Conservation (phyloP, 2,113 vertebrate genomes). For the Forbesichthys agassizii region DNA sequence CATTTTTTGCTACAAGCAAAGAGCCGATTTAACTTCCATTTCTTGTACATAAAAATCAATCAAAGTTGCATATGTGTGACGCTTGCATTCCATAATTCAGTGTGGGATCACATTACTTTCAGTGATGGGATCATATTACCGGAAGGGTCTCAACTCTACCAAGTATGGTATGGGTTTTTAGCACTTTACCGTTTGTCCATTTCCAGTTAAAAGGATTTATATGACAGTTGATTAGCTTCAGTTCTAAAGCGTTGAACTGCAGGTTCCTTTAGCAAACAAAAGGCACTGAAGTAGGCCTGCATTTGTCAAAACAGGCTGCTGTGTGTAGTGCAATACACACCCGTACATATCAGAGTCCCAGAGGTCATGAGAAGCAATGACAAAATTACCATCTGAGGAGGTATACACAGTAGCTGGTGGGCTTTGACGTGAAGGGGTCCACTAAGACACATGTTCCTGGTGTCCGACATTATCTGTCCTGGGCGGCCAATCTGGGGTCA, state of each 20-base stretch:
- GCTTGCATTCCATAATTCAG: no score
- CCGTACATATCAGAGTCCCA: constrained; percentile 35
- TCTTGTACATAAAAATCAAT: no score
- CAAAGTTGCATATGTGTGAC: no score
- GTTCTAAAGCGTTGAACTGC: constrained; percentile 43
- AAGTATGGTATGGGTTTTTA: neutral
- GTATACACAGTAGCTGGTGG: constrained; percentile 52
- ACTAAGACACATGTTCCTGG: constrained; percentile 28
- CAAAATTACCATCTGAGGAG: constrained; percentile 42
- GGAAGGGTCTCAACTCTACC: no score
- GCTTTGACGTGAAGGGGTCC: constrained; percentile 31
- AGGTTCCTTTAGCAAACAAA: constrained; percentile 47
- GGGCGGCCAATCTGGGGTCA: constrained; percentile 61
- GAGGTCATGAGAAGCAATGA: constrained; percentile 29
- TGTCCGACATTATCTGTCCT: constrained; percentile 79
- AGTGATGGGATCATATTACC: no score
- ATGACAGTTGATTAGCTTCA: constrained; percentile 5
- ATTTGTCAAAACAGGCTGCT: constrained; percentile 20
- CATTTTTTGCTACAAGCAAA: no score
- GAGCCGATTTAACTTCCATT: no score
- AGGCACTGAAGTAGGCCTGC: constrained; percentile 61
- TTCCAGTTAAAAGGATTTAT: constrained; percentile 8
- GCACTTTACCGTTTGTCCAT: constrained; percentile 1
- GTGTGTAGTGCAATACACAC: constrained; percentile 19
- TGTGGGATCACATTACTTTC: no score